A percentile compares a stretch with the other conserved stretches of the same genome.
These are phyloP conservation scores for Eupithecia tripunctaria DNA, from an alignment of 2,888 invertebrate species.

Conservation along the genomic window DNA sequence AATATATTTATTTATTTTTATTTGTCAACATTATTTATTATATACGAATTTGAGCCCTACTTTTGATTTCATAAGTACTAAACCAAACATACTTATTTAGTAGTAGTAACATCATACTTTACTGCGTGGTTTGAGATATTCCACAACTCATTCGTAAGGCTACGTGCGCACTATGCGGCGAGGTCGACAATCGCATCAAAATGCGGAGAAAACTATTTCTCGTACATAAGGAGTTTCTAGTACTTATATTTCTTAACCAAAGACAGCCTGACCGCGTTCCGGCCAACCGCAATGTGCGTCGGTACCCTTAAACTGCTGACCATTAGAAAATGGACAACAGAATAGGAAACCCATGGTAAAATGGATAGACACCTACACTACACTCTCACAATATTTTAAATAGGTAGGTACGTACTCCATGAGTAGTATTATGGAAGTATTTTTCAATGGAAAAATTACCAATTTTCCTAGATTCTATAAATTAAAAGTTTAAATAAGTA, in stretches of 20 bases:
- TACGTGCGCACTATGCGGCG: too few species aligned
- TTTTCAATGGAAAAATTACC: neutral
- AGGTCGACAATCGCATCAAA: too few species aligned
- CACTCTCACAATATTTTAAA: neutral
- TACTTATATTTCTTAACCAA: too few species aligned
- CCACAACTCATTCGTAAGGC: neutral
- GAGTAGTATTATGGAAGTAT: neutral
- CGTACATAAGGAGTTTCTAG: too few species aligned
- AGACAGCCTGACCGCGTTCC: too few species aligned
- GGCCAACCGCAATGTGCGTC: too few species aligned
- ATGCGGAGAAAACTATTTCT: too few species aligned
- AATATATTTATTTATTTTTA: too few species aligned
- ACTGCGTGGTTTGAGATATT: neutral
- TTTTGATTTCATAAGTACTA: neutral
- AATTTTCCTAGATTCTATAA: slow-evolving; percentile 6
- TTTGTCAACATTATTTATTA: neutral
- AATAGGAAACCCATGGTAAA: neutral
- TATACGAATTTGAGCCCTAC: slow-evolving; percentile 21
- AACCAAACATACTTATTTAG: too few species aligned
- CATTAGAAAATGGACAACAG: neutral
- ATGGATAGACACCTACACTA: neutral
- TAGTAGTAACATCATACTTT: neutral
- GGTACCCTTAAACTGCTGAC: neutral
- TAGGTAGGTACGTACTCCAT: neutral
- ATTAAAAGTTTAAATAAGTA: neutral